A percentile compares a stretch with the other conserved stretches of the same genome.
phyloP scores from a whole-genome alignment of 2,888 invertebrate species.

The Polydrusus tereticollis region DNA sequence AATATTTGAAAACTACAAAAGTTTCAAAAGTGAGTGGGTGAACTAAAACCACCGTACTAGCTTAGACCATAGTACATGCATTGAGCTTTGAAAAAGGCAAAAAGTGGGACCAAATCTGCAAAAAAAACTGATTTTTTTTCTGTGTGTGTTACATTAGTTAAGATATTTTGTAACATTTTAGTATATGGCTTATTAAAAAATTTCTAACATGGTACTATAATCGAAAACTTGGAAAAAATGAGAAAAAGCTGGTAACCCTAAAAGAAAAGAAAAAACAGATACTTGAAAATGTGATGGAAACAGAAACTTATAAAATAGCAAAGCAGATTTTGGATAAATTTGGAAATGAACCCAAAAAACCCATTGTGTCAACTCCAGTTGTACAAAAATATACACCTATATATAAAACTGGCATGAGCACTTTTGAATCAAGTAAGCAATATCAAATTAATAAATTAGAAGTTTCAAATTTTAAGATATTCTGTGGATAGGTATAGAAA shows the following conservation, averaged over 20 bases:
- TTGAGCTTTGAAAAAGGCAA: too few species aligned
- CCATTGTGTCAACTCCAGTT: conserved; percentile 40
- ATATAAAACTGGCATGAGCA: neutral
- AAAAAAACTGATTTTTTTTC: too few species aligned
- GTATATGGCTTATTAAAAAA: conserved; percentile 73
- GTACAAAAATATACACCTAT: conserved; percentile 23
- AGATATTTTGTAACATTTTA: conserved; percentile 30
- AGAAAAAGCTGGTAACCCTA: conserved; percentile 78
- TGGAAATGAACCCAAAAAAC: conserved; percentile 71
- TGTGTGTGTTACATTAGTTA: too few species aligned
- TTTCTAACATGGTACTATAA: conserved; percentile 91
- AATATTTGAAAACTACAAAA: too few species aligned
- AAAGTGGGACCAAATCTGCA: too few species aligned
- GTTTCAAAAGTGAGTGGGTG: too few species aligned
- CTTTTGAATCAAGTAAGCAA: conserved; percentile 25
- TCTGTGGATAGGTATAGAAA: too few species aligned
- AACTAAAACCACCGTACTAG: too few species aligned
- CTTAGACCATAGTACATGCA: too few species aligned
- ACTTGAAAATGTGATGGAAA: conserved; percentile 96
- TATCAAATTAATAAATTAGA: neutral
- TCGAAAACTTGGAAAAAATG: conserved; percentile 83
- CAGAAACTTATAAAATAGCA: conserved; percentile 96
- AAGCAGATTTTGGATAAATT: conserved; percentile 90
- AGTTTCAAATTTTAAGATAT: neutral
- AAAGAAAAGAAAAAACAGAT: conserved; percentile 88